These are phyloP conservation scores for Perccottus glenii DNA, from an alignment of 2,113 vertebrate genomes.

Conservation along the genomic window DNA sequence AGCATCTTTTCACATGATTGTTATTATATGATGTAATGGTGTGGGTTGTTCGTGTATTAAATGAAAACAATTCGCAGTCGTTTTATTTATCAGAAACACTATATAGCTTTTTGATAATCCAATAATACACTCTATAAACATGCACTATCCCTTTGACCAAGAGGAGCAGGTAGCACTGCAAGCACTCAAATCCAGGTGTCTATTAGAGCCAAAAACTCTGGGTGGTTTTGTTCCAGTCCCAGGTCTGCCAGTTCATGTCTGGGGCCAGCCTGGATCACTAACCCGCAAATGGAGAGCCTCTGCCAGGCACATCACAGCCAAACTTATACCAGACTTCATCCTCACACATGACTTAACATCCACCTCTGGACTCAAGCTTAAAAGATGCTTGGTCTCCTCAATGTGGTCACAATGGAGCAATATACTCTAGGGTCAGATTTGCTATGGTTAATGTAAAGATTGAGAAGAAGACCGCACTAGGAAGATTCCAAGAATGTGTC, in stretches of 20 bases:
- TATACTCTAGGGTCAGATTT: conserved; percentile 6
- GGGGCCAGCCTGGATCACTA: conserved; percentile 46
- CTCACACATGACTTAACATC: conserved; percentile 54
- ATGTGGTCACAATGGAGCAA: conserved; percentile 15
- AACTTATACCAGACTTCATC: conserved; percentile 51
- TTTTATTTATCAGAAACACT: conserved; percentile 9
- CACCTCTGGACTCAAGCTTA: conserved; percentile 35
- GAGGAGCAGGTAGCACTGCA: conserved; percentile 1
- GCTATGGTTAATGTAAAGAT: neutral
- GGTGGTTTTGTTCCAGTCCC: conserved; percentile 59
- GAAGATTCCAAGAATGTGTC: conserved; percentile 8
- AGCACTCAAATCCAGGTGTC: conserved; percentile 13
- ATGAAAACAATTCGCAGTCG: conserved; percentile 18
- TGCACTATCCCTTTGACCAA: neutral
- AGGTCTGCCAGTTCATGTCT: conserved; percentile 53
- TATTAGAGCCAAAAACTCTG: conserved; percentile 31
- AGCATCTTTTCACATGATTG: conserved; percentile 35
- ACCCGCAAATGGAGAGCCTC: conserved; percentile 32
- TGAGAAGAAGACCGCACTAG: neutral
- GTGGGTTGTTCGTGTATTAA: conserved; percentile 34
- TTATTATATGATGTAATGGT: conserved; percentile 48
- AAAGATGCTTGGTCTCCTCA: conserved; percentile 32
- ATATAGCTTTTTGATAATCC: conserved; percentile 4
- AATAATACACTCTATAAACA: neutral
- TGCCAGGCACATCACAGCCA: conserved; percentile 47